Conservation (phyloP, 1,140 invertebrate genomes). For the Procambarus clarkii region DNA sequence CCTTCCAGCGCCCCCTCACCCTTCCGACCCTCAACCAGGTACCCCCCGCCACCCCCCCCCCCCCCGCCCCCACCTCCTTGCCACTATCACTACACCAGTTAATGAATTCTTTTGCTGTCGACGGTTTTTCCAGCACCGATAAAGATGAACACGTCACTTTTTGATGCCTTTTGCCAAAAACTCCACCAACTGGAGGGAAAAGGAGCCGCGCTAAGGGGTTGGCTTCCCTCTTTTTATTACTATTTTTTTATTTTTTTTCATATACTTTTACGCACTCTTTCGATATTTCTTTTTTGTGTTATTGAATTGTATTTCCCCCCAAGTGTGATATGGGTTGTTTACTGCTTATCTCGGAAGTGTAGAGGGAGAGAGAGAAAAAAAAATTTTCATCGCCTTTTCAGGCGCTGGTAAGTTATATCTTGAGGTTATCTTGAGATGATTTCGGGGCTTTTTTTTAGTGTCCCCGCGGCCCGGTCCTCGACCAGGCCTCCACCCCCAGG, state of each 20-base stretch:
- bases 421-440: too few species aligned
- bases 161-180: conserved; percentile 54
- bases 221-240: background rate
- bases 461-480: too few species aligned
- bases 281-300: too few species aligned
- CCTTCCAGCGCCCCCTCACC: background rate
- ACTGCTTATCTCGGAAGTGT: too few species aligned
- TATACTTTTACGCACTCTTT: background rate
- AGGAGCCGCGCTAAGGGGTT: conserved; percentile 24
- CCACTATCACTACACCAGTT: conserved; percentile 54
- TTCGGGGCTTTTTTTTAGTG: too few species aligned
- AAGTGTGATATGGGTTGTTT: too few species aligned
- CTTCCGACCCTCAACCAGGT: background rate
- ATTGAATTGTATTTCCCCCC: background rate
- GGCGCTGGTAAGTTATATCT: too few species aligned
- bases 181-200: background rate
- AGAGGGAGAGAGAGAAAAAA: too few species aligned
- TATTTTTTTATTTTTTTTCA: background rate
- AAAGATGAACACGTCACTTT: conserved; percentile 66
- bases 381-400: too few species aligned
- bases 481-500: too few species aligned
- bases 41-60: background rate
- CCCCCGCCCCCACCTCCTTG: conserved; percentile 26
- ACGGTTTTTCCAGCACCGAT: conserved; percentile 55
- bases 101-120: conserved; percentile 63